Base-by-base conservation (phyloP, 1,140 invertebrate species). In the Choristoneura fumiferana region DNA sequence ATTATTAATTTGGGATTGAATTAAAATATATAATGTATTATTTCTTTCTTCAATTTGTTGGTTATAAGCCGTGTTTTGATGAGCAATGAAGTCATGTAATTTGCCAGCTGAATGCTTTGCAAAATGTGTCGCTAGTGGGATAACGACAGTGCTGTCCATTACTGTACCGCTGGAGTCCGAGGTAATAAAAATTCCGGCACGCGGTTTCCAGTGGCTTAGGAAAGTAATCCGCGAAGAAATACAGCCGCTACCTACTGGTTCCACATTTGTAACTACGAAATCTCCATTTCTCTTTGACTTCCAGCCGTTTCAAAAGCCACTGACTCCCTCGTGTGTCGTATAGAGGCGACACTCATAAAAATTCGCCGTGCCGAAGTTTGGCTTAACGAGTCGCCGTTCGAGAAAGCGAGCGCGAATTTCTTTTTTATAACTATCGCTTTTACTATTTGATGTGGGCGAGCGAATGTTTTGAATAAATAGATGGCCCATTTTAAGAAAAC, bases 261-360 rank as follows among this genome's bases (percentile, higher is more conserved):
- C 65, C 76, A 83, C 80, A 86, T 84, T 86, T 86, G 78, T 83
- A 84, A 81, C 83, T 69, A 71, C 61, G 68, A 83, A 87, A 84
- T 84, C 79, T 84, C 81, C 80, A 84, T 84, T 84, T 84, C 81
- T 80, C 79, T 84, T 84, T 86, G 81, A 81, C 78, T 83, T 67
- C 66, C 69, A 78, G 76, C 69, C 80, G 73, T 82, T 87, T 78
- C 72, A 74, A 78, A 78, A 76, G 74, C 81, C 75, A 73, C 80
- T 62, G 77, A 63, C 66, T 80, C 84, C 81, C 80, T 58, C 39
- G 76, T 70, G 83, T 77, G 76, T 83, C 76, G 80, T 84, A 62
- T 73, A 65, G 61, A 73, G 71, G 75, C 71, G 81, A 80, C 75
- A 78, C 80, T 84, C 80, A 81, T 84, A 85, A 87, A 87, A 84